These are phyloP conservation scores for Lanius ludovicianus DNA, from an alignment of 2,113 vertebrate species.

Conservation along the genomic window DNA sequence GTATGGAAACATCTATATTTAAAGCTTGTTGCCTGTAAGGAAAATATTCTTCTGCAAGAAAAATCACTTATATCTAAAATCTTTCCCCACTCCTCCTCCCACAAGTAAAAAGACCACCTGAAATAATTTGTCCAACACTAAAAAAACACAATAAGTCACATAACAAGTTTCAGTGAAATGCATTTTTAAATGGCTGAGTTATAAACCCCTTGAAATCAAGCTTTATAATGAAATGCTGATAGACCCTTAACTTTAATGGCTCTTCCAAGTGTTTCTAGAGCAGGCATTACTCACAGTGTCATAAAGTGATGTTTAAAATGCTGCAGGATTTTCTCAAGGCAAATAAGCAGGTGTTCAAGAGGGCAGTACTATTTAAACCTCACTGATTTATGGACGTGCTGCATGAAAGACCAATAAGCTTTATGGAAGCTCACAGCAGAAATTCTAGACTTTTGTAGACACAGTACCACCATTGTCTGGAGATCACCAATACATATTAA, in stretches of 20 bases:
- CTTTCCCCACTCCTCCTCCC: not conserved
- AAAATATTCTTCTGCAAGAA: not conserved
- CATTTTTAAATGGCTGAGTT: conserved; percentile 46
- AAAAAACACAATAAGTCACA: not conserved
- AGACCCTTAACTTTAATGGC: conserved; percentile 74
- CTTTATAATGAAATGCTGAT: conserved; percentile 73
- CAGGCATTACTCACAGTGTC: conserved; percentile 66
- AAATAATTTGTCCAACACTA: not conserved
- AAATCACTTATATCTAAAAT: not conserved
- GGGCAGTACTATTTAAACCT: conserved; percentile 61
- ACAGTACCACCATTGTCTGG: conserved; percentile 51
- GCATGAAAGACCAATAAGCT: conserved; percentile 44
- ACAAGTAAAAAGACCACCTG: not conserved
- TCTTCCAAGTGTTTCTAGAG: conserved; percentile 69
- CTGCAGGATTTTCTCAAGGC: conserved; percentile 71
- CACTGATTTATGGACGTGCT: conserved; percentile 58
- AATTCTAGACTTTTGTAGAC: conserved; percentile 26
- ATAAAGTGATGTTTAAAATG: conserved; percentile 67
- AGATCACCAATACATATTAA: not conserved
- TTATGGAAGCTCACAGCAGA: conserved; percentile 46
- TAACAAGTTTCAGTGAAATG: conserved; percentile 21
- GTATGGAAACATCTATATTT: not conserved
- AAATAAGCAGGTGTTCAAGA: conserved; percentile 70
- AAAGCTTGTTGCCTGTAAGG: not conserved
- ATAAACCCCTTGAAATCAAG: conserved; percentile 71